Conservation (phyloP, 2,888 invertebrate genomes). For the Thera britannica region DNA sequence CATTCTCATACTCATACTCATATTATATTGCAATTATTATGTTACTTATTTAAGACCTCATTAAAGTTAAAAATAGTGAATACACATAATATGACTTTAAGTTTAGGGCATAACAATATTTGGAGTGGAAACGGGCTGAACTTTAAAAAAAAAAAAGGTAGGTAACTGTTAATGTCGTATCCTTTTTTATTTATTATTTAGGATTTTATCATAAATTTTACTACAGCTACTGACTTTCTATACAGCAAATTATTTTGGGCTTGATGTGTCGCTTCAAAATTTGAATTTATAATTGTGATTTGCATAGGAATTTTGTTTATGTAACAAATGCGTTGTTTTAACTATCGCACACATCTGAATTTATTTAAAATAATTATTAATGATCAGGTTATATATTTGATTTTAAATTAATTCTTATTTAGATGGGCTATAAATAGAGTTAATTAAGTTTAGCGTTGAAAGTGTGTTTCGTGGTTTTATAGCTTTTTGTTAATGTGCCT, state of each 20-base stretch:
- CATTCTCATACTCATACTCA: too few species aligned
- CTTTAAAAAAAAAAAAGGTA: too few species aligned
- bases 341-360: slow-evolving; percentile 28
- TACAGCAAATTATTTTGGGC: neutral
- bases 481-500: neutral
- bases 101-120: too few species aligned
- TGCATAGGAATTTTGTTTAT: slow-evolving; percentile 64
- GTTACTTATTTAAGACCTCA: too few species aligned
- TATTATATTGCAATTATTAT: too few species aligned
- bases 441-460: neutral
- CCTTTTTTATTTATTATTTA: too few species aligned
- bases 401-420: slow-evolving; percentile 9
- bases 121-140: too few species aligned
- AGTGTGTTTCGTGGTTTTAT: neutral
- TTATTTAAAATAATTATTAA: neutral
- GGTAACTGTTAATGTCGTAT: too few species aligned
- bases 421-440: neutral
- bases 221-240: too few species aligned
- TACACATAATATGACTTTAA: too few species aligned
- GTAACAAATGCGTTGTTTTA: slow-evolving; percentile 35
- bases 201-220: too few species aligned
- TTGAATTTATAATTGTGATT: slow-evolving; percentile 61
- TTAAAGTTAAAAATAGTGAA: too few species aligned
- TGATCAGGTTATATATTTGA: slow-evolving; percentile 14
- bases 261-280: slow-evolving; percentile 30